Conservation (phyloP, 64 coral and sea anemone species). For the Actinia equina region DNA sequence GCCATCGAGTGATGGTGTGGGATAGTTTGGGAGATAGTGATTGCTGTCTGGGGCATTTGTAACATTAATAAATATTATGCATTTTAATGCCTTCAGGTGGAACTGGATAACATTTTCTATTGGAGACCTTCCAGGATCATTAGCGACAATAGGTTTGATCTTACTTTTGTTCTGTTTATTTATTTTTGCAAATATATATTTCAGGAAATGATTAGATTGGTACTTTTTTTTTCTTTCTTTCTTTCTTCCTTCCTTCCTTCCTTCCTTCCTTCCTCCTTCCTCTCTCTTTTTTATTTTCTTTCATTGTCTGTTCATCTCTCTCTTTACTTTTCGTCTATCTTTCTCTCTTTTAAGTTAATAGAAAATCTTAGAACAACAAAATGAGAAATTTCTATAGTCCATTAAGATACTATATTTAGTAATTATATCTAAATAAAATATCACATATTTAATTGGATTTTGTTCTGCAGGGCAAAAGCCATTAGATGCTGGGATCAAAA, state of each 20-base stretch:
- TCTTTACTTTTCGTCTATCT: background rate
- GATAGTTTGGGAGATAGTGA: too few relatives aligned
- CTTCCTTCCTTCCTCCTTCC: too few relatives aligned
- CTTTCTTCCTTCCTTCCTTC: too few relatives aligned
- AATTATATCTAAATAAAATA: too few relatives aligned
- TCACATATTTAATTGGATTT: background rate
- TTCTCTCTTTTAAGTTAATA: background rate
- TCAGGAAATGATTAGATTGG: too few relatives aligned
- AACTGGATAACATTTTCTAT: constrained; percentile 62
- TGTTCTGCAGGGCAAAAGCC: constrained; percentile 33
- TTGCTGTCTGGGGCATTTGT: too few relatives aligned
- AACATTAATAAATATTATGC: too few relatives aligned
- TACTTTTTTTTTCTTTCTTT: too few relatives aligned
- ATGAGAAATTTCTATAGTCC: background rate
- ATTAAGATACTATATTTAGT: background rate
- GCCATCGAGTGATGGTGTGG: too few relatives aligned
- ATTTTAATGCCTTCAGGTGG: background rate
- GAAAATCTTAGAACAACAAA: background rate
- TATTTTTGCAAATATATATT: background rate
- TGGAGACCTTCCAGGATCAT: constrained; percentile 79
- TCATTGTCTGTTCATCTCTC: background rate
- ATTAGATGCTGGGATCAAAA: background rate
- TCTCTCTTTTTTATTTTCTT: too few relatives aligned
- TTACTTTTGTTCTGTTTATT: background rate
- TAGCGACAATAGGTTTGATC: constrained; percentile 70